These are phyloP conservation scores for Mungos mungo DNA, from an alignment of 2,113 vertebrate species.

Conservation along the genomic window DNA sequence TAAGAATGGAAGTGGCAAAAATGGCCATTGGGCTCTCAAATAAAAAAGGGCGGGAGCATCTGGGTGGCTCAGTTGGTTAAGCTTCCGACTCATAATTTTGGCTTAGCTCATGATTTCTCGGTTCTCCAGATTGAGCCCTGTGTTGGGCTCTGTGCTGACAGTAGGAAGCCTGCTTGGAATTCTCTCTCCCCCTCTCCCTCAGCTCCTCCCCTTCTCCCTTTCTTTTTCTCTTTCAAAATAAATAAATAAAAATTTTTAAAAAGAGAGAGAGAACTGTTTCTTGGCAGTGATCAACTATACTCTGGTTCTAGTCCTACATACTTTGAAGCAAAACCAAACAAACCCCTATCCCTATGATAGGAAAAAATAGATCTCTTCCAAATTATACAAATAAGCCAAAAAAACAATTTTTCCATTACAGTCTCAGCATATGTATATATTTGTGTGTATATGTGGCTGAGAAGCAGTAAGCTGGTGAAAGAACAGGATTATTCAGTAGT, in stretches of 20 bases:
- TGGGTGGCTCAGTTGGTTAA: too few species aligned
- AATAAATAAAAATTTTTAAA: too few species aligned
- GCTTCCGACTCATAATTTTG: too few species aligned
- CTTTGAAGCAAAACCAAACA: slow-evolving; percentile 48
- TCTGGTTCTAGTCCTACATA: background rate
- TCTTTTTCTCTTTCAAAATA: too few species aligned
- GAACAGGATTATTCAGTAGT: background rate
- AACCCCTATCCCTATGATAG: background rate
- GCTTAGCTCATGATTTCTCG: too few species aligned
- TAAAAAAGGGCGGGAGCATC: background rate
- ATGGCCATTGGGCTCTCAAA: background rate
- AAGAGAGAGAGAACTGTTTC: background rate
- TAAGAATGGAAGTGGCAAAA: background rate
- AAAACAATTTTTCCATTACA: background rate
- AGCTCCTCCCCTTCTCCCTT: too few species aligned
- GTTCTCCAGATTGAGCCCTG: too few species aligned
- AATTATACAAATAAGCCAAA: background rate
- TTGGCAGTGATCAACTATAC: background rate
- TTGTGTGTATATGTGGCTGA: background rate
- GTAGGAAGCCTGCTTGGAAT: too few species aligned
- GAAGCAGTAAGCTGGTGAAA: background rate
- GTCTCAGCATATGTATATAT: background rate
- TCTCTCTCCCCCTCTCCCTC: too few species aligned
- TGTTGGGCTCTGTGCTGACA: too few species aligned
- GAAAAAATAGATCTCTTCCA: background rate